Conservation (phyloP, 2,888 invertebrate genomes). For the Megamerina dolium region DNA sequence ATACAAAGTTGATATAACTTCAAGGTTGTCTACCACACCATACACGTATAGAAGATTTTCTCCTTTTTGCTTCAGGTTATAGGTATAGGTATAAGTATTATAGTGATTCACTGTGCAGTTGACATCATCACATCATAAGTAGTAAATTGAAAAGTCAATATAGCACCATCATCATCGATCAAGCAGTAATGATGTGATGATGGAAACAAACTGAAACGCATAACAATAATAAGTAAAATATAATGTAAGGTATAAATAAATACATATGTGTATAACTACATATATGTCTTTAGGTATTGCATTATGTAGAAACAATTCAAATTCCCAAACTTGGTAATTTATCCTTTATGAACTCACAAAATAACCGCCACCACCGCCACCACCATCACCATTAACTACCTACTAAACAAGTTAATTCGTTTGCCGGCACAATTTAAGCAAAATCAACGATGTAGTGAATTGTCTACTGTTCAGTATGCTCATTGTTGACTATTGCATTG, state of each 20-base stretch:
- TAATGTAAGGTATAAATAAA: slow-evolving; percentile 23
- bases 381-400: too few species aligned
- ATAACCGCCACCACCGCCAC: slow-evolving; percentile 45
- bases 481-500: too few species aligned
- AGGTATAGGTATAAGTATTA: too few species aligned
- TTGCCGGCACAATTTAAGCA: too few species aligned
- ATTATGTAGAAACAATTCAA: slow-evolving; percentile 19
- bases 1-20: slow-evolving; percentile 1
- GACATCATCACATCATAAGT: slow-evolving; percentile 31
- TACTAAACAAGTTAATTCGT: slow-evolving; percentile 45
- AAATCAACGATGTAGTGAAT: too few species aligned
- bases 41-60: slow-evolving; percentile 6
- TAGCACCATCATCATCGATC: slow-evolving; percentile 34
- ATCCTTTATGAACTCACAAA: slow-evolving; percentile 45
- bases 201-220: too few species aligned
- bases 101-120: too few species aligned
- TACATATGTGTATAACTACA: not conserved
- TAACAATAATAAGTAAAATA: too few species aligned
- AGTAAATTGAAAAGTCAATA: slow-evolving; percentile 43
- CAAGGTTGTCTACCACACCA: slow-evolving; percentile 14
- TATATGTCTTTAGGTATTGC: not conserved
- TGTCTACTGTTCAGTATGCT: too few species aligned
- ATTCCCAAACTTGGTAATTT: slow-evolving; percentile 44
- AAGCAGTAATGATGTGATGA: slow-evolving; percentile 13
- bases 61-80: too few species aligned